Evolutionary conservation across 2,888 invertebrate genomes (phyloP).

Genomic region (Metopia argyrocephala): DNA sequence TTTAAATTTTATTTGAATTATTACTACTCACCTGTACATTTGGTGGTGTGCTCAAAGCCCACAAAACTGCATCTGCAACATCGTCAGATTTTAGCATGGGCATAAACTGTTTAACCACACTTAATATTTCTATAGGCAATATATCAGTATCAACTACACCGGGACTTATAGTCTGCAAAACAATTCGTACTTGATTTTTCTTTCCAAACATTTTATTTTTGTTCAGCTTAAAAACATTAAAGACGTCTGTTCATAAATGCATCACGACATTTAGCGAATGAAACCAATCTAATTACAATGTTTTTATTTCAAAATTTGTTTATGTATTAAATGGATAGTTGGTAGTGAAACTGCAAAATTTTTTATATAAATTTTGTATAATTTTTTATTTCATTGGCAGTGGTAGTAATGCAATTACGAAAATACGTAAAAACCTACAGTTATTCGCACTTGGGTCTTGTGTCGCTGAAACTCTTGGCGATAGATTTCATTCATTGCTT

Average conservation of each 20-base stretch:
- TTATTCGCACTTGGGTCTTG: slow-evolving; percentile 74
- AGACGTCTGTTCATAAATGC: too few relatives aligned
- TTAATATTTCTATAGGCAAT: slow-evolving; percentile 71
- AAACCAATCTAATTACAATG: not conserved
- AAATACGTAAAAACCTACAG: slow-evolving; percentile 70
- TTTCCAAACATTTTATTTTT: too few relatives aligned
- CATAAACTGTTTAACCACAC: slow-evolving; percentile 71
- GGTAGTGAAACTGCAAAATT: too few relatives aligned
- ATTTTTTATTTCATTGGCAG: too few relatives aligned
- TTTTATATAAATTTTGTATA: too few relatives aligned
- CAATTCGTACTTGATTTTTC: too few relatives aligned
- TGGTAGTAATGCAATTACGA: too few relatives aligned
- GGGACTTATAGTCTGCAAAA: slow-evolving; percentile 73
- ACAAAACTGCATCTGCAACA: slow-evolving; percentile 75
- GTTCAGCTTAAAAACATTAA: too few relatives aligned
- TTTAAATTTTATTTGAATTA: not conserved
- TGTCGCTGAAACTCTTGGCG: slow-evolving; percentile 76
- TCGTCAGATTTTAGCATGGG: slow-evolving; percentile 73
- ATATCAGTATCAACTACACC: slow-evolving; percentile 76
- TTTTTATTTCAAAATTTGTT: too few relatives aligned
- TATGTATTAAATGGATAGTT: too few relatives aligned
- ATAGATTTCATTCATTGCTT: slow-evolving; percentile 78
- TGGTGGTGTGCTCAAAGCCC: slow-evolving; percentile 73
- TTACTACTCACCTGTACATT: slow-evolving; percentile 74
- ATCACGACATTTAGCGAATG: too few relatives aligned